Conservation (phyloP, 1,140 invertebrate species). For the Saxidomus purpurata region DNA sequence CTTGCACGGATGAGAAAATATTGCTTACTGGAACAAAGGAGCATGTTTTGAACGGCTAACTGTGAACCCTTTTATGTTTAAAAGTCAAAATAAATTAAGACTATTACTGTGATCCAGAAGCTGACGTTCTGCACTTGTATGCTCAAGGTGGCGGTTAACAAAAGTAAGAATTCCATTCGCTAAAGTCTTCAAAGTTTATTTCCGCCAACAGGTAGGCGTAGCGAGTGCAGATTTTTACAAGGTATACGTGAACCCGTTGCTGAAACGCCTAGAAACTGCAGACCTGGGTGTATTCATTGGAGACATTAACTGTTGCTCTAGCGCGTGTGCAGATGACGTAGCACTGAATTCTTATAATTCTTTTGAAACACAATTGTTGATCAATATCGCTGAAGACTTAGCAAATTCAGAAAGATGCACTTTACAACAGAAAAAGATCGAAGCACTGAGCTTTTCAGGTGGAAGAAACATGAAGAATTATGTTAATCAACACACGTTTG, state of each 20-base stretch:
- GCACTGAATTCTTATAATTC: neutral
- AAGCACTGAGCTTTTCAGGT: neutral
- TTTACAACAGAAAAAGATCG: neutral
- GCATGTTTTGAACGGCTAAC: too few species aligned
- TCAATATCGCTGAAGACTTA: neutral
- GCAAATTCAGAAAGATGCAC: too few species aligned
- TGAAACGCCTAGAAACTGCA: neutral
- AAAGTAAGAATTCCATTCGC: too few species aligned
- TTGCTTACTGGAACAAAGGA: too few species aligned
- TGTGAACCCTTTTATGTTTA: too few species aligned
- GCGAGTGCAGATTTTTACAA: neutral
- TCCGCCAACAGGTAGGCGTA: neutral
- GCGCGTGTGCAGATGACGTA: neutral
- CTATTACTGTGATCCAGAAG: too few species aligned
- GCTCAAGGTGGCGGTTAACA: too few species aligned
- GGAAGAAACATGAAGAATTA: neutral
- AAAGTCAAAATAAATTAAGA: too few species aligned
- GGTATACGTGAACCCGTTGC: neutral
- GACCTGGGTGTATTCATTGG: neutral
- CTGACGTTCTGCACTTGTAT: too few species aligned
- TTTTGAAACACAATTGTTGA: neutral
- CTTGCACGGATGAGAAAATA: too few species aligned
- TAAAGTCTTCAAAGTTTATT: too few species aligned
- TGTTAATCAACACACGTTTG: neutral
- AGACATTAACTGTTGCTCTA: neutral